Evolutionary conservation across 1,140 invertebrate genomes (phyloP).

Genomic region (Zaprionus ghesquierei): DNA sequence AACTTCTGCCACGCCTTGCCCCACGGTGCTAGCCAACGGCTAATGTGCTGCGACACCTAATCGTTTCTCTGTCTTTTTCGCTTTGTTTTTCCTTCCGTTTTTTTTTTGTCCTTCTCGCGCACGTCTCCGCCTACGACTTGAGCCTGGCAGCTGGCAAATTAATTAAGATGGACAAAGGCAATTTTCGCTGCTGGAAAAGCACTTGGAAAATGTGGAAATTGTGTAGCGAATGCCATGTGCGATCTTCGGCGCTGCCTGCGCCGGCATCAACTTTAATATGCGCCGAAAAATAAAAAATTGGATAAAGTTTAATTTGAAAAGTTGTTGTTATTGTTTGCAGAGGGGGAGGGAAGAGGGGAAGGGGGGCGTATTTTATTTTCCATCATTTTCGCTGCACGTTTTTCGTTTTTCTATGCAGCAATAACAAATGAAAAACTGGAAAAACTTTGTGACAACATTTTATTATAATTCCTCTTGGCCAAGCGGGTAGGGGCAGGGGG

Average conservation of each 20-base stretch:
- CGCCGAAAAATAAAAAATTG: slow-evolving; percentile 57
- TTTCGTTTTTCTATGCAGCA: slow-evolving; percentile 14
- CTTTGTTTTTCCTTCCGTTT: not conserved
- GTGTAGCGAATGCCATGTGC: slow-evolving; percentile 1
- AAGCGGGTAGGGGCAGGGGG: not conserved
- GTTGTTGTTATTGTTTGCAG: slow-evolving; percentile 74
- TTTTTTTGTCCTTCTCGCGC: not conserved
- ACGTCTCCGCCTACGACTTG: not conserved
- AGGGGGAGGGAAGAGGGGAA: not conserved
- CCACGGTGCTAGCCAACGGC: slow-evolving; percentile 41
- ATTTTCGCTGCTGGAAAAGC: slow-evolving; percentile 43
- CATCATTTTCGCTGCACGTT: slow-evolving; percentile 20
- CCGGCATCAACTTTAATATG: slow-evolving; percentile 62
- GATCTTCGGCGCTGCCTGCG: too few species aligned
- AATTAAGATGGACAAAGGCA: slow-evolving; percentile 77
- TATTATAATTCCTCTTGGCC: slow-evolving; percentile 74
- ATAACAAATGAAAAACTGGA: slow-evolving; percentile 57
- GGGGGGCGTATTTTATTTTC: slow-evolving; percentile 24
- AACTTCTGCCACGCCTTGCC: too few species aligned
- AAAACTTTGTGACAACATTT: slow-evolving; percentile 80
- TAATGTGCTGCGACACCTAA: too few species aligned
- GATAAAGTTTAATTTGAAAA: slow-evolving; percentile 80
- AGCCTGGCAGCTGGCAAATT: slow-evolving; percentile 58
- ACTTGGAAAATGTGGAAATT: slow-evolving; percentile 41
- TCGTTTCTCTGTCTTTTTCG: not conserved